A percentile compares a stretch with the other conserved stretches of the same genome.
Conservation (phyloP, 2,888 invertebrate species). For the Himalopsyche japonica region DNA sequence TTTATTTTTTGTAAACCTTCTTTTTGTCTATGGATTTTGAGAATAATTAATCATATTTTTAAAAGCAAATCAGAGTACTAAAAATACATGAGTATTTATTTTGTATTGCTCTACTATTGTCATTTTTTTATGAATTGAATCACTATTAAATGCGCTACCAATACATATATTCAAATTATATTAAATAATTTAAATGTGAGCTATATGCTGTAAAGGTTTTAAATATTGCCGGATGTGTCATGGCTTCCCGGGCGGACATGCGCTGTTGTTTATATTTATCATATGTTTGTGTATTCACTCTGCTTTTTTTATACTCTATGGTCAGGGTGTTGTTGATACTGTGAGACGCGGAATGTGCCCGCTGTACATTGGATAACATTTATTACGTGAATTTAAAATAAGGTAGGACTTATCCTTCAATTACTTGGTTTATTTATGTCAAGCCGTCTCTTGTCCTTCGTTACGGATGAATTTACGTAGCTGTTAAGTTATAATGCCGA, state of each 20-base stretch:
- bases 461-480: conserved; percentile 11
- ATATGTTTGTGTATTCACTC: conserved; percentile 29
- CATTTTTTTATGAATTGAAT: no score
- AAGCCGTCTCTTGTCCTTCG: neutral
- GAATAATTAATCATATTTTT: no score
- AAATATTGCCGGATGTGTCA: neutral
- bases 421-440: neutral
- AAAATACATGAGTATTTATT: no score
- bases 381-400: conserved; percentile 30
- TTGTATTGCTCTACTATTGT: no score
- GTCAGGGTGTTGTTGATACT: conserved; percentile 37
- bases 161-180: no score
- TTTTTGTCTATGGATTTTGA: no score
- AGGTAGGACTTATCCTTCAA: conserved; percentile 27
- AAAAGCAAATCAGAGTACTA: no score
- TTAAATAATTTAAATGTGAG: neutral
- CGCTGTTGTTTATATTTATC: conserved; percentile 37
- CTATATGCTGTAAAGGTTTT: neutral
- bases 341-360: conserved; percentile 36
- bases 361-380: conserved; percentile 32
- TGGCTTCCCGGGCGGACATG: conserved; percentile 22
- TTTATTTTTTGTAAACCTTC: no score
- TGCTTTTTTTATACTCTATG: conserved; percentile 20
- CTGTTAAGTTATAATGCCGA: conserved; percentile 31
- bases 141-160: no score